A percentile compares a stretch with the other conserved stretches of the same genome.
phyloP scores from a whole-genome alignment of 1,140 invertebrate genomes.

The Drosophila grimshawi region DNA sequence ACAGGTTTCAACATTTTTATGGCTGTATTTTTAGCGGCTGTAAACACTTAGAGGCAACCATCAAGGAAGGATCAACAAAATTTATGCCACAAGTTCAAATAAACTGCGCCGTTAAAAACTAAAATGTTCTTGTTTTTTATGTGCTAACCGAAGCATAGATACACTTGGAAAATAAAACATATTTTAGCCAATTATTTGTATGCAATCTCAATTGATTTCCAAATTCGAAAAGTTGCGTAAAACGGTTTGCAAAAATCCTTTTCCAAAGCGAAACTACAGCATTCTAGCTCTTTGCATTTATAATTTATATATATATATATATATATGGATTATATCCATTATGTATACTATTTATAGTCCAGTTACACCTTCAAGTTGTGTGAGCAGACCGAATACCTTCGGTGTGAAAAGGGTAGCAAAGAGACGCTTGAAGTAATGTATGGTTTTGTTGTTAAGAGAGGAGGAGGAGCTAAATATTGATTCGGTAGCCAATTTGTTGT shows the following conservation, averaged over 20 bases:
- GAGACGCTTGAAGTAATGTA: not conserved
- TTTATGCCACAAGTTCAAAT: constrained; percentile 65
- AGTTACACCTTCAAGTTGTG: no score
- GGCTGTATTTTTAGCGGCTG: constrained; percentile 23
- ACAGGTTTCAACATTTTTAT: constrained; percentile 61
- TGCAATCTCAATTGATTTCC: no score
- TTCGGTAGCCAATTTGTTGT: constrained; percentile 69
- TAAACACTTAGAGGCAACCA: constrained; percentile 47
- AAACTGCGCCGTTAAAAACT: constrained; percentile 34
- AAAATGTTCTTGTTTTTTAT: not conserved
- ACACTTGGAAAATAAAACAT: not conserved
- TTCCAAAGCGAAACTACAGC: no score
- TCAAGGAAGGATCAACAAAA: constrained; percentile 68
- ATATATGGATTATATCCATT: no score
- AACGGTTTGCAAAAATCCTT: no score
- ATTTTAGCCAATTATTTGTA: not conserved
- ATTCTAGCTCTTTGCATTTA: no score
- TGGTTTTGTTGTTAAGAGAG: constrained; percentile 12
- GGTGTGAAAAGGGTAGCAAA: not conserved
- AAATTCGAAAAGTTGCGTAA: no score
- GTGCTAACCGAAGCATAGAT: constrained; percentile 1
- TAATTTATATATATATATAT: no score
- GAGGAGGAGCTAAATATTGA: constrained; percentile 60
- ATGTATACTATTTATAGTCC: no score
- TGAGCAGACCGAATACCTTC: not conserved